These are phyloP conservation scores for Acromyrmex heyeri DNA, from an alignment of 1,140 invertebrate species.

Conservation along the genomic window DNA sequence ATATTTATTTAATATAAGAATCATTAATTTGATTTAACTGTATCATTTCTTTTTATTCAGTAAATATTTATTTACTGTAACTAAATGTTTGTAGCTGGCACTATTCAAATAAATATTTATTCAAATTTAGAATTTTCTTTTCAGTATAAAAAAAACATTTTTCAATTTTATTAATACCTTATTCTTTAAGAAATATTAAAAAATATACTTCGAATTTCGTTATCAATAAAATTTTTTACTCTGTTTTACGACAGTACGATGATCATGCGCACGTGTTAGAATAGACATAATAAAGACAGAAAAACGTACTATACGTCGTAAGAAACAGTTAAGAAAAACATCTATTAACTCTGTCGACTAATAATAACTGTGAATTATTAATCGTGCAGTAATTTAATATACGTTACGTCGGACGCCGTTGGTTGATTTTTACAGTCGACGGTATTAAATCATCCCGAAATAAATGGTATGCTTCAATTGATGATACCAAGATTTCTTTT, in stretches of 20 bases:
- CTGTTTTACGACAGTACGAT: background rate
- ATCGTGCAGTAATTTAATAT: constrained; percentile 31
- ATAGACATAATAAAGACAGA: background rate
- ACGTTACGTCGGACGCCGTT: background rate
- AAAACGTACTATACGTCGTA: constrained; percentile 16
- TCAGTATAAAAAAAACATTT: background rate
- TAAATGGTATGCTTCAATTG: constrained; percentile 22
- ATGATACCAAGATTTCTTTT: constrained; percentile 5
- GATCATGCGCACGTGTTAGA: background rate
- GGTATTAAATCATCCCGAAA: constrained; percentile 25
- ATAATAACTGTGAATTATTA: constrained; percentile 38
- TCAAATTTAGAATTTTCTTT: no score
- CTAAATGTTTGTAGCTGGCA: background rate
- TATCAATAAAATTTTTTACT: background rate
- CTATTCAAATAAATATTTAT: background rate
- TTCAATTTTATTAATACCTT: background rate
- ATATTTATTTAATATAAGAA: no score
- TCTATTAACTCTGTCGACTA: background rate
- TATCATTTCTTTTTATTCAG: no score
- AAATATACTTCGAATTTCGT: background rate
- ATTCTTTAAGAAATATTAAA: background rate
- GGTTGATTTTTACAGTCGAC: background rate
- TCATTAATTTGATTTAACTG: no score
- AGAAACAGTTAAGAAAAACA: constrained; percentile 21
- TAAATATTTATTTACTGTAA: no score